A percentile compares a stretch with the other conserved stretches of the same genome.
These are phyloP conservation scores for Aphidius colemani DNA, from an alignment of 2,888 invertebrate species.

Conservation along the genomic window DNA sequence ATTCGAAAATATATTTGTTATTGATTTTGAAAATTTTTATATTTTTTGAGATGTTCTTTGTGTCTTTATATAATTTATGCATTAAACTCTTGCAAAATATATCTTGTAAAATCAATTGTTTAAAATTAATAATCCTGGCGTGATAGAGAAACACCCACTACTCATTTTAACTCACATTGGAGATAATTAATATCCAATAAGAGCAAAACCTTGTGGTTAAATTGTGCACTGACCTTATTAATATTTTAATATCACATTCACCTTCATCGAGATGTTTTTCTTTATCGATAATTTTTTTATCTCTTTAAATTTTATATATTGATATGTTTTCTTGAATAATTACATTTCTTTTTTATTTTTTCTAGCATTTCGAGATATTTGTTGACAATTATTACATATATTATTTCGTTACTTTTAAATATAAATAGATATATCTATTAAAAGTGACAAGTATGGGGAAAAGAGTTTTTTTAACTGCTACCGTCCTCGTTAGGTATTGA, in stretches of 20 bases:
- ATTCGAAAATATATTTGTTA: no score
- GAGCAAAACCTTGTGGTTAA: slow-evolving; percentile 32
- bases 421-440: slow-evolving; percentile 16
- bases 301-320: neutral
- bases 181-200: slow-evolving; percentile 34
- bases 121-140: no score
- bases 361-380: no score
- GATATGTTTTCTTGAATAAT: neutral
- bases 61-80: no score
- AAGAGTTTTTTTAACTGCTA: slow-evolving; percentile 31
- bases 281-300: neutral
- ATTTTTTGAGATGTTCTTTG: no score
- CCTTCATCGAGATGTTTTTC: neutral
- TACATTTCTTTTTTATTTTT: no score
- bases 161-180: slow-evolving; percentile 17
- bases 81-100: no score
- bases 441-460: slow-evolving; percentile 9
- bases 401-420: neutral
- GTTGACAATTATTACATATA: no score
- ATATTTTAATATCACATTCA: slow-evolving; percentile 8
- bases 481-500: slow-evolving; percentile 39
- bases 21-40: no score
- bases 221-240: slow-evolving; percentile 40
- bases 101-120: no score
- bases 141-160: neutral